phyloP scores from a whole-genome alignment of 2,113 vertebrate species.

The Corythoichthys haematopterus region DNA sequence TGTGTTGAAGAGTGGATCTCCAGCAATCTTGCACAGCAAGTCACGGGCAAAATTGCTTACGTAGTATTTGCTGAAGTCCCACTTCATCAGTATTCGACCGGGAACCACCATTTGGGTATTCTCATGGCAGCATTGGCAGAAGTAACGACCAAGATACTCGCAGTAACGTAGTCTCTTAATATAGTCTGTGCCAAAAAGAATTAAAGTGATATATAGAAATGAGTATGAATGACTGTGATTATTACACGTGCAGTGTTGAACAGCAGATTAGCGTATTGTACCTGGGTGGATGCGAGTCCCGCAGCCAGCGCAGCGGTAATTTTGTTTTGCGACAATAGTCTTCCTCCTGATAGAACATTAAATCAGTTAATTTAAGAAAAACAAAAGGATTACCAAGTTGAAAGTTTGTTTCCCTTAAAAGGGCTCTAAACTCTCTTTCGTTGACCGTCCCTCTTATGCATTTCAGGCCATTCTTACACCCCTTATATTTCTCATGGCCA shows the following conservation, averaged over 20 bases:
- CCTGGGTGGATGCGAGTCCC: conserved; percentile 91
- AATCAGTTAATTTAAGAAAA: background rate
- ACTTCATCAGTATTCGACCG: conserved; percentile 86
- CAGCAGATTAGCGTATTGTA: conserved; percentile 32
- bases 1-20: conserved; percentile 91
- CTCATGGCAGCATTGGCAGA: conserved; percentile 98
- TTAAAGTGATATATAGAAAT: background rate
- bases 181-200: conserved; percentile 75
- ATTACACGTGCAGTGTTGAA: background rate
- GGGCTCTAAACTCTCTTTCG: too few relatives aligned
- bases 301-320: conserved; percentile 94
- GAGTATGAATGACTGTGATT: background rate
- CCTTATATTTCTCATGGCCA: too few relatives aligned
- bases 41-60: conserved; percentile 97
- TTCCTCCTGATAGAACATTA: conserved; percentile 78
- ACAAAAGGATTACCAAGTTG: background rate
- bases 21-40: conserved; percentile 89
- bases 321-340: conserved; percentile 89
- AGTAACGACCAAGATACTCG: conserved; percentile 94
- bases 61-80: conserved; percentile 95
- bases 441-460: too few relatives aligned
- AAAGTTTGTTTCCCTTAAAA: background rate
- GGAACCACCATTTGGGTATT: conserved; percentile 86
- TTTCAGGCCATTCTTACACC: too few relatives aligned
- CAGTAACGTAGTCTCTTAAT: conserved; percentile 95